Evolutionary conservation across 2,888 invertebrate species (phyloP).

Genomic region (Campoplex nolae): DNA sequence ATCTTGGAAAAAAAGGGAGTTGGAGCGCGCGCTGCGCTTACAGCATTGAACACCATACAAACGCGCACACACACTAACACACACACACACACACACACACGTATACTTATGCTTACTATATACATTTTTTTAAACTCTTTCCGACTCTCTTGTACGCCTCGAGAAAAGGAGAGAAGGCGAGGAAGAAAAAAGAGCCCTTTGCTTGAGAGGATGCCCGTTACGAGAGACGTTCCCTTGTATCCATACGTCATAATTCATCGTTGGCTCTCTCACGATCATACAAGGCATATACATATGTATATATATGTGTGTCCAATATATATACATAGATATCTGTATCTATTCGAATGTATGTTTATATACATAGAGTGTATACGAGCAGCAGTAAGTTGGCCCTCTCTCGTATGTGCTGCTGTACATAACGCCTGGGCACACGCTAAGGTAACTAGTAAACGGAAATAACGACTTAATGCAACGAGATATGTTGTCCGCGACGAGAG

Average conservation of each 20-base stretch:
- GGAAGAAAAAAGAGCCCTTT: not conserved
- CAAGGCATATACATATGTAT: not conserved
- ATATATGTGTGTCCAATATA: not conserved
- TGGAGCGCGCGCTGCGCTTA: constrained; percentile 42
- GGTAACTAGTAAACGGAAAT: constrained; percentile 69
- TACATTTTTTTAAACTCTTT: constrained; percentile 68
- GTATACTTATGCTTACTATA: not conserved
- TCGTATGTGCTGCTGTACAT: constrained; percentile 41
- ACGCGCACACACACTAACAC: not conserved
- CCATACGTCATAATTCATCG: constrained; percentile 75
- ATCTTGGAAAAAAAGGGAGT: constrained; percentile 66
- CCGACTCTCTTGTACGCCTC: constrained; percentile 36
- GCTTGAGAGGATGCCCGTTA: constrained; percentile 65
- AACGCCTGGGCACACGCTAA: constrained; percentile 54
- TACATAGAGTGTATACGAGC: constrained; percentile 45
- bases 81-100: not conserved
- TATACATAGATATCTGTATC: too few relatives aligned
- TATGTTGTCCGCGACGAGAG: constrained; percentile 18
- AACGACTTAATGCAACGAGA: constrained; percentile 68
- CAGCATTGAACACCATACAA: constrained; percentile 17
- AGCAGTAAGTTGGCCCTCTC: constrained; percentile 61
- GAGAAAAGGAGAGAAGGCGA: constrained; percentile 17
- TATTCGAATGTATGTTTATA: not conserved
- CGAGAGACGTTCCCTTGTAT: constrained; percentile 65
- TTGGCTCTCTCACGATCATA: constrained; percentile 44